Percentiles rank a stretch among this genome's conserved stretches.
These are phyloP conservation scores for Labroides dimidiatus DNA, from an alignment of 2,797 vertebrate genomes.

Conservation along the genomic window DNA sequence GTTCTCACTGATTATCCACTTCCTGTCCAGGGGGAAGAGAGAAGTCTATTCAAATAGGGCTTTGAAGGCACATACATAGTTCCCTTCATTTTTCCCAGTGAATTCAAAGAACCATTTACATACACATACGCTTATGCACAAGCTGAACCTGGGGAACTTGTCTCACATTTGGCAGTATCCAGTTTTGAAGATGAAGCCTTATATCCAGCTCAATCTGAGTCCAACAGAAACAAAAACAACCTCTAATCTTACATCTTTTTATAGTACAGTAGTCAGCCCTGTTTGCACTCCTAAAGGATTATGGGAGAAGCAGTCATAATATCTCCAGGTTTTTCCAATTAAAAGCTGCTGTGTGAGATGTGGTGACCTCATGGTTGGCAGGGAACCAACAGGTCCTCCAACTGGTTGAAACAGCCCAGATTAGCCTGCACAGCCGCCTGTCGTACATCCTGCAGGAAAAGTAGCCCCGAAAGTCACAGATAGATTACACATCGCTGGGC, in stretches of 20 bases:
- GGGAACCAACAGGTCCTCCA: constrained; percentile 85
- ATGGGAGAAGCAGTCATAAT: constrained; percentile 51
- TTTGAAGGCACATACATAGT: constrained; percentile 4
- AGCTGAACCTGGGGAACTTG: not conserved
- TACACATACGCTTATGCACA: not conserved
- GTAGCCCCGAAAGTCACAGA: constrained; percentile 75
- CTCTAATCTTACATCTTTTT: constrained; percentile 7
- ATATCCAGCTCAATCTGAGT: not conserved
- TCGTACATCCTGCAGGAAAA: constrained; percentile 84
- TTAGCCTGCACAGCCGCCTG: constrained; percentile 53
- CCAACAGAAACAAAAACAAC: constrained; percentile 3
- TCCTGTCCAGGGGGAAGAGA: constrained; percentile 84
- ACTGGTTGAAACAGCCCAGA: constrained; percentile 63
- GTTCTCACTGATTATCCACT: constrained; percentile 86
- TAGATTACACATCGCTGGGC: constrained; percentile 79
- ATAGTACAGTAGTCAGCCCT: constrained; percentile 40
- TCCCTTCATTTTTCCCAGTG: not conserved
- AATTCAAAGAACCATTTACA: not conserved
- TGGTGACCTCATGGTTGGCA: constrained; percentile 91
- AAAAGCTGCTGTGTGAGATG: constrained; percentile 70
- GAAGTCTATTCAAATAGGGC: constrained; percentile 48
- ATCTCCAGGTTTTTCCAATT: constrained; percentile 89
- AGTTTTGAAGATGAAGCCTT: constrained; percentile 20
- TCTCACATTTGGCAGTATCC: not conserved
- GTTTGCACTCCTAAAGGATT: constrained; percentile 35